Evolutionary conservation across 2,113 vertebrate species (phyloP), one percentile per base, ranked within the genome.

Genomic region (Bos indicus): DNA sequence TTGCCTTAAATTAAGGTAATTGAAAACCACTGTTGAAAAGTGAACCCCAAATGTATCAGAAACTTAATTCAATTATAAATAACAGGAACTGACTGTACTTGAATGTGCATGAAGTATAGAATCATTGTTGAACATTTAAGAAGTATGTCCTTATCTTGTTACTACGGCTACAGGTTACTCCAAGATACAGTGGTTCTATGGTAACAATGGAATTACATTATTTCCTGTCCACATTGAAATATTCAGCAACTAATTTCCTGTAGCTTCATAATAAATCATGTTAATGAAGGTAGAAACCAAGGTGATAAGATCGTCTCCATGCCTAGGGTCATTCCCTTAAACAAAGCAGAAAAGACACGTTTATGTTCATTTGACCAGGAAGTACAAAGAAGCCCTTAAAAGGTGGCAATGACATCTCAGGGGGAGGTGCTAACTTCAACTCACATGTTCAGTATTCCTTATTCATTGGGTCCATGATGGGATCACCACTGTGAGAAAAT

Each of bases 211-310:
- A 98, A 98, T 98, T 88, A 97, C 93, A 97, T 98, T 98, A 96
- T 98, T 98, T 98, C 97, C 98, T 92, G 93, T 97, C 91, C 85
- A 21, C 97, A 97, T 96, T 98, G 96, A 99, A 99, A 98, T 98
- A 99, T 98, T 97, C 95, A 98, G 97, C 90, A 96, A 86, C 97
- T 98, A 98, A 99, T 99, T 99, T 99, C 98, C 98, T 98, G 95
- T 92, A 93, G 91, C 97, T 98, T 98, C 88, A 36, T 96, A 97
- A 98, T 98, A 98, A 98, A 98, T 99, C 97, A 98, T 83, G 56
- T 86, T 98, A 98, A 98, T 97, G 97, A 98, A 97, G 64, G 91
- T 96, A 48, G 87, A 96, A 96, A 94, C 82, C 71, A 95, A 97
- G 91, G 94, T 94, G 43, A 91, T 51, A 26, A 97, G 80, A 88